phyloP scores from a whole-genome alignment of 35 echinoderm and acorn worm genomes.

The Antedon bifida region DNA sequence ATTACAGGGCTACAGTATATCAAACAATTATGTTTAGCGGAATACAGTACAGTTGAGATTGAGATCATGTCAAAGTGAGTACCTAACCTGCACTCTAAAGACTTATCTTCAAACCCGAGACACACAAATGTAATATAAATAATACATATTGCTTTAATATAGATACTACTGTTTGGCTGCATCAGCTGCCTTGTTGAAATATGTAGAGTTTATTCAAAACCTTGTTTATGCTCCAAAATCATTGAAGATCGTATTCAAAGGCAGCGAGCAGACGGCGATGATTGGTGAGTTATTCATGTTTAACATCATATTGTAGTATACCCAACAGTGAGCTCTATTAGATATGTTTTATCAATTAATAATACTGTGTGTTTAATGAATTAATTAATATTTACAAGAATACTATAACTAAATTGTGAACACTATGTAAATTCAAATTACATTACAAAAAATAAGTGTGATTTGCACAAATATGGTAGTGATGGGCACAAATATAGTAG shows the following conservation, averaged over 20 bases:
- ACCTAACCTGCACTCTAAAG: neutral
- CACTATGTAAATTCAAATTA: too few species aligned
- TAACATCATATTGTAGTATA: neutral
- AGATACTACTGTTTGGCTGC: slow-evolving; percentile 98
- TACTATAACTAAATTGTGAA: too few species aligned
- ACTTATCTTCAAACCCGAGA: neutral
- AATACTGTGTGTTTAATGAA: neutral
- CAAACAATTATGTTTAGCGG: slow-evolving; percentile 90
- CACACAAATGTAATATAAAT: too few species aligned
- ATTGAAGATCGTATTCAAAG: slow-evolving; percentile 95
- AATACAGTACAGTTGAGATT: slow-evolving; percentile 95
- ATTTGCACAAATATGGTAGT: too few species aligned
- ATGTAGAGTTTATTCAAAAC: slow-evolving; percentile 97
- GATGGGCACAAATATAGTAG: too few species aligned
- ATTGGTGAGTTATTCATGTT: slow-evolving; percentile 63
- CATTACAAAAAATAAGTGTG: too few species aligned
- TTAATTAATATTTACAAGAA: too few species aligned
- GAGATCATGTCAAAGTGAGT: slow-evolving; percentile 94
- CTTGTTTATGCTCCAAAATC: slow-evolving; percentile 93
- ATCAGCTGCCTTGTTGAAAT: slow-evolving; percentile 84
- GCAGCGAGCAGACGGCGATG: slow-evolving; percentile 90
- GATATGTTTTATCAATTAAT: neutral
- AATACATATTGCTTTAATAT: neutral
- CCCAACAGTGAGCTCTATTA: neutral
- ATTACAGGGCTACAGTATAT: slow-evolving; percentile 81